A percentile compares a stretch with the other conserved stretches of the same genome.
These are phyloP conservation scores for Gymnopithys bicolor DNA, from an alignment of 2,797 vertebrate species.

Conservation along the genomic window DNA sequence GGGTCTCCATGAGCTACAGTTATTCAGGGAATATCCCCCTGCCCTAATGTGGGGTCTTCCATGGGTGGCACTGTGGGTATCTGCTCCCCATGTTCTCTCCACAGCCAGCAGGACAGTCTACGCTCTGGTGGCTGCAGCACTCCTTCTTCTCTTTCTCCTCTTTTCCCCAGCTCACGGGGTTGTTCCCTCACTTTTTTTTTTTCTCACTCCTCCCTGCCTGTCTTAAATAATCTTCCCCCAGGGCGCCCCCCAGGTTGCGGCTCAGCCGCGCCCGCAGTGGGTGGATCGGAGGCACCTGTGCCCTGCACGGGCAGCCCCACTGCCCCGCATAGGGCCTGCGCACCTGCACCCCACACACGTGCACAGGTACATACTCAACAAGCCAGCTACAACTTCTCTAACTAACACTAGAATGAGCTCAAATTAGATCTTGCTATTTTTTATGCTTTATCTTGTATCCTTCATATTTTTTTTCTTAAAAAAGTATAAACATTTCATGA, in stretches of 20 bases:
- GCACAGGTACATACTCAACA: neutral
- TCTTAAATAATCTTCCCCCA: neutral
- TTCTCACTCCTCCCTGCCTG: neutral
- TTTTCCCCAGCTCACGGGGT: neutral
- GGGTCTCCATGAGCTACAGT: neutral
- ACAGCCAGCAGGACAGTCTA: neutral
- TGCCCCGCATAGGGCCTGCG: accelerated
- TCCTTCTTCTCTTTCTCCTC: neutral
- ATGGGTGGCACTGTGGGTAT: neutral
- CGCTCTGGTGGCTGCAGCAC: neutral
- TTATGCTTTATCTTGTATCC: neutral
- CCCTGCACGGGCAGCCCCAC: accelerated
- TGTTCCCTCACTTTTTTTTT: neutral
- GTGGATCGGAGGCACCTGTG: accelerated
- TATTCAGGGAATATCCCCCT: neutral
- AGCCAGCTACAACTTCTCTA: neutral
- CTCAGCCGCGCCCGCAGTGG: accelerated
- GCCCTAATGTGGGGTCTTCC: neutral
- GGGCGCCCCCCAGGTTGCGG: accelerated
- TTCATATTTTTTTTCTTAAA: neutral
- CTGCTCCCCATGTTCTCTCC: neutral
- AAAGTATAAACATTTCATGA: neutral
- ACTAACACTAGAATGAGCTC: neutral
- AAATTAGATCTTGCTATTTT: neutral
- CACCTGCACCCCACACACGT: accelerated